A percentile compares a stretch with the other conserved stretches of the same genome.
Conservation (phyloP, 2,797 vertebrate genomes). For the Fratercula arctica region DNA sequence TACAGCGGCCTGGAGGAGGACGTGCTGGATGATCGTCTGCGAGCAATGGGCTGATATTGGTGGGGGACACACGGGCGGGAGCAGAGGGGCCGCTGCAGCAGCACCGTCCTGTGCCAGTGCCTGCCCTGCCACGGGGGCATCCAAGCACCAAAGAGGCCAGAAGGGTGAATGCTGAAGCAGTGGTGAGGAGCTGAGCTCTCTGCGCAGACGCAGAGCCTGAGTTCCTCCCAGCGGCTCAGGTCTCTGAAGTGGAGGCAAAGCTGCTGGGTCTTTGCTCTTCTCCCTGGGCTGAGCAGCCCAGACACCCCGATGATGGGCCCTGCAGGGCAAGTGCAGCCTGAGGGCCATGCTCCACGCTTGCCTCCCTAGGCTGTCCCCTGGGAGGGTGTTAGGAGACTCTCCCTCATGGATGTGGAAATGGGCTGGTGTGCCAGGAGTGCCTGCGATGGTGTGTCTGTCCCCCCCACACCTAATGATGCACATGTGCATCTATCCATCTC, state of each 20-base stretch:
- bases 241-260: background rate
- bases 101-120: background rate
- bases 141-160: background rate
- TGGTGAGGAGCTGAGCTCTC: background rate
- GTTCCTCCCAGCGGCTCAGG: background rate
- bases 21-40: fast-evolving
- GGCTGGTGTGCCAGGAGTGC: background rate
- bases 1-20: background rate
- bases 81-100: background rate
- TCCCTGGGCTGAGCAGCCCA: background rate
- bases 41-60: background rate
- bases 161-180: background rate
- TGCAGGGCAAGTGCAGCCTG: background rate
- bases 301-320: background rate
- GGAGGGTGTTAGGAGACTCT: background rate
- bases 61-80: background rate
- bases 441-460: too few species aligned
- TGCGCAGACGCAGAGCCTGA: fast-evolving
- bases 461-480: background rate
- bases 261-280: background rate
- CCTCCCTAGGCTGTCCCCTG: background rate
- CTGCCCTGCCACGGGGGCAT: background rate
- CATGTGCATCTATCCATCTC: background rate
- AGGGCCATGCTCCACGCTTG: fast-evolving
- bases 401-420: background rate